A percentile compares a stretch with the other conserved stretches of the same genome.
Conservation (phyloP, 2,113 vertebrate genomes). For the Anoplopoma fimbria region DNA sequence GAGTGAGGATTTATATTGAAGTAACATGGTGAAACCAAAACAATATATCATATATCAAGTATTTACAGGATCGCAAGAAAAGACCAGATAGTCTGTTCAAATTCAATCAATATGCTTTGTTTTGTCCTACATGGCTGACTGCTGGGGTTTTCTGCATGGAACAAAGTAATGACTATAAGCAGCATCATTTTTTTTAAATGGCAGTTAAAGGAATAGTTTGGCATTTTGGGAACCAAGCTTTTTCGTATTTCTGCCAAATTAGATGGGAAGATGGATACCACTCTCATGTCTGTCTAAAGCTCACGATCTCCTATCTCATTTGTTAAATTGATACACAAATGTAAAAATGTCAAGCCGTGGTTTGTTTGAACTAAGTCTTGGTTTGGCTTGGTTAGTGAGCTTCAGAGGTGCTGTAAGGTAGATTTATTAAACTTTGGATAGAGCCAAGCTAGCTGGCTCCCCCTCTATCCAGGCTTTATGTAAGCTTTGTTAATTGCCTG, state of each 20-base stretch:
- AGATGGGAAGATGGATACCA: neutral
- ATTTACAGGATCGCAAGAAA: conserved; percentile 7
- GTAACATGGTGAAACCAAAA: neutral
- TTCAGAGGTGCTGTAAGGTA: neutral
- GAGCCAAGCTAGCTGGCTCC: neutral
- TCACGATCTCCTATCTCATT: neutral
- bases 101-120: neutral
- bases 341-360: neutral
- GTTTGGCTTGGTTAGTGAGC: neutral
- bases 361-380: neutral
- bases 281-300: neutral
- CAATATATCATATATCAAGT: neutral
- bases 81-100: neutral
- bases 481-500: neutral
- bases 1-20: conserved; percentile 12
- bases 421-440: neutral
- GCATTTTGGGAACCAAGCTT: neutral
- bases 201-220: conserved; percentile 2
- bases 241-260: neutral
- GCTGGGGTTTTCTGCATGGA: neutral
- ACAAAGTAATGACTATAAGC: neutral
- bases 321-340: neutral
- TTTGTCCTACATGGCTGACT: neutral
- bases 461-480: neutral
- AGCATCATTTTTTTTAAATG: neutral